phyloP scores from a whole-genome alignment of 2,113 vertebrate species.

The Hystrix cristata region DNA sequence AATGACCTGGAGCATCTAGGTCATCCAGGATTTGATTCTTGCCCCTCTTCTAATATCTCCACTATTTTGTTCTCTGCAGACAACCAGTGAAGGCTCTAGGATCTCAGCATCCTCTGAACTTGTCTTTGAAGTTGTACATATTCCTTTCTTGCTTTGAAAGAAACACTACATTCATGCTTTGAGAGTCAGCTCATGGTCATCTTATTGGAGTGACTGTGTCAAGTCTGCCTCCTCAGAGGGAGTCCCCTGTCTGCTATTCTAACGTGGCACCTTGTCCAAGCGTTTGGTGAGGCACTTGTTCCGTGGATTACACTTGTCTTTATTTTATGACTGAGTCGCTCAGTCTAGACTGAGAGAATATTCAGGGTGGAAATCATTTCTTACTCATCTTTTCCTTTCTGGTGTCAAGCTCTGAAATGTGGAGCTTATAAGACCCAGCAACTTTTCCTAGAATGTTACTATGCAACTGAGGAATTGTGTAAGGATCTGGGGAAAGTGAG shows the following conservation, averaged over 20 bases:
- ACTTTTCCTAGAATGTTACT: background rate
- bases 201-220: background rate
- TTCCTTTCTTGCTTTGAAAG: background rate
- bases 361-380: background rate
- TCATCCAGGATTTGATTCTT: background rate
- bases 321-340: background rate
- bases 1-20: background rate
- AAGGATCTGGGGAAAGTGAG: background rate
- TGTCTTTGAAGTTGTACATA: background rate
- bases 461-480: background rate
- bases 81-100: background rate
- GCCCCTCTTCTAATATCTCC: background rate
- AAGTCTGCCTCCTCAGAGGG: background rate
- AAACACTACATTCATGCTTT: background rate
- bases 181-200: background rate
- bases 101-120: background rate
- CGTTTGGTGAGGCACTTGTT: background rate
- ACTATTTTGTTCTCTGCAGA: background rate
- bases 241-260: background rate
- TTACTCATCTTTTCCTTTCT: background rate
- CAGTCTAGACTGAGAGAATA: background rate
- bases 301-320: background rate
- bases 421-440: background rate
- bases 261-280: background rate
- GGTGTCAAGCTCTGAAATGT: background rate